Conservation (phyloP, 2,797 vertebrate genomes). For the Schizothorax lantsangensis region DNA sequence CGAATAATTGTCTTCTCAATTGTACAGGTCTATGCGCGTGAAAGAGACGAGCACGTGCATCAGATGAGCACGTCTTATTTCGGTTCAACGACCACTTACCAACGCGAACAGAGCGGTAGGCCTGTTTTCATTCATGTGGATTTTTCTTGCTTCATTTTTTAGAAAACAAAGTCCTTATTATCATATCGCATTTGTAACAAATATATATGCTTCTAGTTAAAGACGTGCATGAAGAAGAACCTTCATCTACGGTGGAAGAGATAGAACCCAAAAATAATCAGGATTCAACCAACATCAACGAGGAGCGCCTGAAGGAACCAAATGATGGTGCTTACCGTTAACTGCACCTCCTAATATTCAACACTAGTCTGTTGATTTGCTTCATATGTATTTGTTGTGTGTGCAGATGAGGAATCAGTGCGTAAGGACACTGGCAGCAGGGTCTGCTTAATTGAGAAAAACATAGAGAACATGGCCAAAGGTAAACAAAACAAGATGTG, state of each 20-base stretch:
- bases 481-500: conserved; percentile 74
- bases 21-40: conserved; percentile 86
- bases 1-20: conserved; percentile 69
- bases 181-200: neutral
- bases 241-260: conserved; percentile 91
- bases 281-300: conserved; percentile 85
- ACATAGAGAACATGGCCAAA: conserved; percentile 91
- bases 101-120: conserved; percentile 83
- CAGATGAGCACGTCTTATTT: conserved; percentile 81
- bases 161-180: neutral
- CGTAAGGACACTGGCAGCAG: conserved; percentile 78
- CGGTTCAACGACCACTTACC: conserved; percentile 78
- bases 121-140: neutral
- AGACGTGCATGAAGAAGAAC: conserved; percentile 91
- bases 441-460: conserved; percentile 81
- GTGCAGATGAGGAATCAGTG: conserved; percentile 83
- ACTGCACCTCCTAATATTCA: neutral
- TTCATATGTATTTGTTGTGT: conserved; percentile 51
- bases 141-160: neutral
- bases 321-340: conserved; percentile 77
- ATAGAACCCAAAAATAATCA: conserved; percentile 88
- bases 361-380: neutral
- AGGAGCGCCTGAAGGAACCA: conserved; percentile 82
- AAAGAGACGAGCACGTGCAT: conserved; percentile 81
- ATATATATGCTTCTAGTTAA: conserved; percentile 68